Conservation (phyloP, 23 tunicate genomes). For the Halocynthia aurantium region DNA sequence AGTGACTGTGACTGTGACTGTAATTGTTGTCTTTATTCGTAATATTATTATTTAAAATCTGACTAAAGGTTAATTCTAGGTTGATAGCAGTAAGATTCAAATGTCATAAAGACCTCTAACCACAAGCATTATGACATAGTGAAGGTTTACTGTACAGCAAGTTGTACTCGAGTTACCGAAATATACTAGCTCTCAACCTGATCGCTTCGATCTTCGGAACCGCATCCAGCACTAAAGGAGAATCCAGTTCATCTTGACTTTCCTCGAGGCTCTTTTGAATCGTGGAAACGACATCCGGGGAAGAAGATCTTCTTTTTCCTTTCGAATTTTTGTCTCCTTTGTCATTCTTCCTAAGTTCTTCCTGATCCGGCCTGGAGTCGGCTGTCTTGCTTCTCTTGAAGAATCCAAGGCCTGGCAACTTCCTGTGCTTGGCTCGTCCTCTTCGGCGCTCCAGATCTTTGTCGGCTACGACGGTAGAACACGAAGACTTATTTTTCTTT, state of each 20-base stretch:
- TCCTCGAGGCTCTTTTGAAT: not conserved
- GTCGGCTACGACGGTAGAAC: not conserved
- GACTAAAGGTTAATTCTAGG: too few species aligned
- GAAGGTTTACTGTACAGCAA: too few species aligned
- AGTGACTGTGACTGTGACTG: too few species aligned
- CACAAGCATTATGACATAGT: too few species aligned
- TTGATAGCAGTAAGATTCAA: too few species aligned
- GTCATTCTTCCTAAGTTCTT: not conserved
- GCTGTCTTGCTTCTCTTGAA: slow-evolving; percentile 21
- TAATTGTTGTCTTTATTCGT: too few species aligned
- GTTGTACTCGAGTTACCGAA: too few species aligned
- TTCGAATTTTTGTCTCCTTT: not conserved
- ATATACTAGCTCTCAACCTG: not conserved
- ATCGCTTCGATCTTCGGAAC: slow-evolving; percentile 22
- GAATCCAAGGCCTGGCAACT: slow-evolving; percentile 21
- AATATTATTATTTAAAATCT: too few species aligned
- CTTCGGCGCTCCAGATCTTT: slow-evolving; percentile 11
- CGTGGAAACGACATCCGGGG: not conserved
- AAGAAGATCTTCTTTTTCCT: not conserved
- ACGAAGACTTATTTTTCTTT: not conserved
- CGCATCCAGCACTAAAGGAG: not conserved
- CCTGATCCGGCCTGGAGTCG: slow-evolving; percentile 8
- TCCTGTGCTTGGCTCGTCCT: slow-evolving; percentile 20
- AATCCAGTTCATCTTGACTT: not conserved
- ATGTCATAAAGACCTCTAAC: too few species aligned